Evolutionary conservation across 1,140 invertebrate species (phyloP).

Genomic region (Leptinotarsa undecemlineata): DNA sequence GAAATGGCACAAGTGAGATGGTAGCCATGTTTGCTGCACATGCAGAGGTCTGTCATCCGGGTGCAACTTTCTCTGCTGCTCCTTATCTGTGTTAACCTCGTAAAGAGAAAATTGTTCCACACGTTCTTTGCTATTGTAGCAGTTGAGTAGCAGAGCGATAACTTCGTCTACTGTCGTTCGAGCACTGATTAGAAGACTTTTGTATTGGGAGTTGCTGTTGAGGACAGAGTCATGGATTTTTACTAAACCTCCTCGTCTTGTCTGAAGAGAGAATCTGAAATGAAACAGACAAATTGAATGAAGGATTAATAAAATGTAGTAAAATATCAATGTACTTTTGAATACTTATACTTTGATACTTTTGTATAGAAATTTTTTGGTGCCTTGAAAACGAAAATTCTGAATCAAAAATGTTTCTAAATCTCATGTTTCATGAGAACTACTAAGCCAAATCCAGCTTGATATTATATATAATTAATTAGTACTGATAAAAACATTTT

Average conservation of each 20-base stretch:
- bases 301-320: too few relatives aligned
- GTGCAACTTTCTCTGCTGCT: conserved; percentile 84
- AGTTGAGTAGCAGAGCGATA: conserved; percentile 81
- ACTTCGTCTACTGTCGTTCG: conserved; percentile 88
- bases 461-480: too few relatives aligned
- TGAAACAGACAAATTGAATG: background rate
- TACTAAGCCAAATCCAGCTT: too few relatives aligned
- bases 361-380: too few relatives aligned
- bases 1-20: conserved; percentile 71
- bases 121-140: conserved; percentile 80
- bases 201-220: conserved; percentile 90
- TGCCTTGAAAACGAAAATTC: too few relatives aligned
- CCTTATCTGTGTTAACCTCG: conserved; percentile 73
- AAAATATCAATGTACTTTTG: too few relatives aligned
- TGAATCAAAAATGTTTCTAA: too few relatives aligned
- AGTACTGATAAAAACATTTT: too few relatives aligned
- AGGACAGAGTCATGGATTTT: conserved; percentile 89
- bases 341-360: too few relatives aligned
- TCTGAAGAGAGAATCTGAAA: conserved; percentile 84
- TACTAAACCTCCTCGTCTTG: conserved; percentile 81
- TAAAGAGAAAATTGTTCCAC: conserved; percentile 86
- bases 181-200: conserved; percentile 86
- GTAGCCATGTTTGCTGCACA: conserved; percentile 77
- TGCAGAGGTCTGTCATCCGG: conserved; percentile 83
- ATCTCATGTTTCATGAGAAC: too few relatives aligned